These are phyloP conservation scores for Stratiomys singularior DNA, from an alignment of 2,888 invertebrate genomes.

Conservation along the genomic window DNA sequence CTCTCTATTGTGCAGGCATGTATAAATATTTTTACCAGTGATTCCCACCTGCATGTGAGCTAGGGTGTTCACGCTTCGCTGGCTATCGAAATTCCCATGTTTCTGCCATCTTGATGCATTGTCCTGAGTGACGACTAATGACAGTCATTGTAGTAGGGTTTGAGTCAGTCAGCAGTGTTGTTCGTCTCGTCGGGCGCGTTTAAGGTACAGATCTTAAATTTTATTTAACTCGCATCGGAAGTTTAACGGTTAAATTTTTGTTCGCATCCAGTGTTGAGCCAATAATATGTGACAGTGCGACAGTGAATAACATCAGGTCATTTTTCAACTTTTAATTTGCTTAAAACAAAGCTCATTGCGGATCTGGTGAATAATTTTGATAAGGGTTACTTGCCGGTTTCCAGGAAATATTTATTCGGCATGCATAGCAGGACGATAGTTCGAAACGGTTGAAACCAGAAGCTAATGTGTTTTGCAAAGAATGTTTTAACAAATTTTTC, in stretches of 20 bases:
- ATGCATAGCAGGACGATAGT: no score
- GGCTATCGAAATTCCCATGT: conserved; percentile 40
- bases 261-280: not conserved
- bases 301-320: not conserved
- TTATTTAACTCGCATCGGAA: no score
- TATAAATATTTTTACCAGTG: not conserved
- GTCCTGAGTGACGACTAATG: not conserved
- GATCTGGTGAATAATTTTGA: not conserved
- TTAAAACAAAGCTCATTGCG: no score
- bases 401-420: no score
- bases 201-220: not conserved
- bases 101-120: not conserved
- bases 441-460: not conserved
- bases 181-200: not conserved
- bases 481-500: conserved; percentile 4
- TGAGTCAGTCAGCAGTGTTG: conserved; percentile 30
- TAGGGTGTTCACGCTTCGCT: conserved; percentile 23
- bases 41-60: conserved; percentile 32
- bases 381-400: not conserved
- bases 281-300: not conserved
- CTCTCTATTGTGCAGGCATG: not conserved
- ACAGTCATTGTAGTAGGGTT: not conserved
- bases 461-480: not conserved
- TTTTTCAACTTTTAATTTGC: conserved; percentile 27
- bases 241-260: not conserved